Evolutionary conservation across 2,888 invertebrate species (phyloP), one percentile per base, ranked within the genome.

Genomic region (Hemithea aestivaria): DNA sequence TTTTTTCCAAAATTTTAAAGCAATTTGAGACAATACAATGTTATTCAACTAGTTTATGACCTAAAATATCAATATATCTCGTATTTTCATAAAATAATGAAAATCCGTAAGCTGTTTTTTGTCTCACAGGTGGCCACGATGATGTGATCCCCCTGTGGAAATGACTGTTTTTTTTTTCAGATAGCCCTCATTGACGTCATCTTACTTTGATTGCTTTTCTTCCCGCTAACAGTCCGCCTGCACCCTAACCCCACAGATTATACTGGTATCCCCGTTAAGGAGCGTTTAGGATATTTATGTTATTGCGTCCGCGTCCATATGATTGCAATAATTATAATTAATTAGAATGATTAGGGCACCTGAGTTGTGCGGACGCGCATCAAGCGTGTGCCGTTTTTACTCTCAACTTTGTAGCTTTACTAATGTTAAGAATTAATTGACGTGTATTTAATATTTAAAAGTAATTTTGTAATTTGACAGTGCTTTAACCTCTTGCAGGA

Each of bases 281-380:
- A 44, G 28, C 42, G 27, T 47, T 56, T 40, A 52, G 45, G 39
- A 61, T 57, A 44, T 43, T 53, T 62, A 52, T 58, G 56, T 62
- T 55, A 66, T 62, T 64, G 47, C 51, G 27, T 25, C 22, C 27
- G 27, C 11, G 20, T 27, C 16, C 55, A 47, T 57, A 51, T 56
- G 58, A 60, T 65, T 62, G 61, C 45, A 37, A 33, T 50, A 51
- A 51, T 56, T 62, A 53, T 51, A 56, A 55, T 44, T 57, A 52
- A 55, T 61, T 58, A 50, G 45, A 52, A 50, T 52, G 38, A 28
- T 43, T 24, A 27, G 7, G 35, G 54, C 65, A 66, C 54, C 56
- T 66, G 16, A 16, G 16, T 16, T 16, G 64, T 58, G 48, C 37
- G 24, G 27, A 39, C 39, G 47, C 34, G 40, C 30, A 41, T 45